Conservation (phyloP, 2,113 vertebrate species). For the Pseudorectes ferrugineus region DNA sequence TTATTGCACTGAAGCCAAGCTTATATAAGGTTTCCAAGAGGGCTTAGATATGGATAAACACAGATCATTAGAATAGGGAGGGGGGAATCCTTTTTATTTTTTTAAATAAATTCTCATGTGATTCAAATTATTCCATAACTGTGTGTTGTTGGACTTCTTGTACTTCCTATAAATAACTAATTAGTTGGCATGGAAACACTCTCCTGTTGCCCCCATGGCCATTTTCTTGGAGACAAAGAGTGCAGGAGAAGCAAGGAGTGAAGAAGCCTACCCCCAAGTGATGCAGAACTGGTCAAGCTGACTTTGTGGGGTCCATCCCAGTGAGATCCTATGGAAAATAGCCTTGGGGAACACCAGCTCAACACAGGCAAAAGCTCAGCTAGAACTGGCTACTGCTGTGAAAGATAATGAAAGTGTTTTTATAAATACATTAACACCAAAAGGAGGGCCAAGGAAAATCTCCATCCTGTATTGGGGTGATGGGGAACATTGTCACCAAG, state of each 20-base stretch:
- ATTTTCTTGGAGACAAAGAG: background rate
- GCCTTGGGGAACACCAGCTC: background rate
- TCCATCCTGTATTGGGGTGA: background rate
- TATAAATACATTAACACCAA: background rate
- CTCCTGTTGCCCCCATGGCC: background rate
- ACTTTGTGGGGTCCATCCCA: background rate
- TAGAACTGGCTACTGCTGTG: background rate
- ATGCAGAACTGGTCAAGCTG: background rate
- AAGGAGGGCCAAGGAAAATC: background rate
- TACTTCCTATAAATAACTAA: background rate
- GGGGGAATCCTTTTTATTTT: no score
- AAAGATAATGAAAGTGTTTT: background rate
- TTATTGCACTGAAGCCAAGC: background rate
- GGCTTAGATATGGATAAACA: background rate
- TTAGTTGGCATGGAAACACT: background rate
- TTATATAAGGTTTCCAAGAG: background rate
- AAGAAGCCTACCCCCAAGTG: background rate
- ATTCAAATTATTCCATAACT: background rate
- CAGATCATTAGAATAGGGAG: background rate
- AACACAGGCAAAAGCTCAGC: background rate
- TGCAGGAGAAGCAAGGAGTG: background rate
- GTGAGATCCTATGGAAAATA: background rate
- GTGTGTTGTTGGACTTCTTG: background rate
- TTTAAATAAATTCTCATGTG: background rate
- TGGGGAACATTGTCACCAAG: background rate